Evolutionary conservation across 2,888 invertebrate genomes (phyloP), one percentile per base, ranked within the genome.

Genomic region (Agrilus biguttatus): DNA sequence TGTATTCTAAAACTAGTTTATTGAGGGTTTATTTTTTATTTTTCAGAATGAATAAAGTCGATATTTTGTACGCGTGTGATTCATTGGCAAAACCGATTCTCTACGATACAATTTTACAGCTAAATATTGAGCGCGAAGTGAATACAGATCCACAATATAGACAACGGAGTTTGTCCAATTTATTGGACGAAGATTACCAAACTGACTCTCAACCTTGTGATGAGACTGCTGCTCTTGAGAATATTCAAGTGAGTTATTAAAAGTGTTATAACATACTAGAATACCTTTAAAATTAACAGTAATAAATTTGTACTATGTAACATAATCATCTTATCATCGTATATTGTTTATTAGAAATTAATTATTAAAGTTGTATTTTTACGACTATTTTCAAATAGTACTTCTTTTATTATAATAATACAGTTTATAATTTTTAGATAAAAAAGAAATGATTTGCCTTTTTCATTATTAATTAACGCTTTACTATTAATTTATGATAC

Each of bases 51-150:
- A 54, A 56, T 17, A 56, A 58, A 44, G 57, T 84, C 43, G 80
- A 80, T 58, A 75, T 81, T 50, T 68, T 86, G 51, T 89, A 90
- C 66, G 78, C 77, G 49, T 85, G 83, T 60, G 73, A 75, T 46
- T 70, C 76, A 42, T 73, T 75, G 46, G 88, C 87, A n/a, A 78
- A 79, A 55, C 88, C 92, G 5, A 87, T 95, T 59, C 68, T 95
- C 47, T 89, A 93, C 65, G 83, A 93, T 64, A 93, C 93, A 0
- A 77, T 85, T 42, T 69, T 95, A 43, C 81, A 83, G 53, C 69
- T 93, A 41, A 71, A 55, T 32, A 56, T 66, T 13, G 53, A 59
- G 37, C 49, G 65, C 23, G 62, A 64, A 50, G 53, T 63, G 8
- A 52, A 52, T 14, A 56, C 53, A 33, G 45, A 49, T 36, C 40